Evolutionary conservation across 2,113 vertebrate genomes (phyloP), one percentile per base, ranked within the genome.

Genomic region (Lophius piscatorius): DNA sequence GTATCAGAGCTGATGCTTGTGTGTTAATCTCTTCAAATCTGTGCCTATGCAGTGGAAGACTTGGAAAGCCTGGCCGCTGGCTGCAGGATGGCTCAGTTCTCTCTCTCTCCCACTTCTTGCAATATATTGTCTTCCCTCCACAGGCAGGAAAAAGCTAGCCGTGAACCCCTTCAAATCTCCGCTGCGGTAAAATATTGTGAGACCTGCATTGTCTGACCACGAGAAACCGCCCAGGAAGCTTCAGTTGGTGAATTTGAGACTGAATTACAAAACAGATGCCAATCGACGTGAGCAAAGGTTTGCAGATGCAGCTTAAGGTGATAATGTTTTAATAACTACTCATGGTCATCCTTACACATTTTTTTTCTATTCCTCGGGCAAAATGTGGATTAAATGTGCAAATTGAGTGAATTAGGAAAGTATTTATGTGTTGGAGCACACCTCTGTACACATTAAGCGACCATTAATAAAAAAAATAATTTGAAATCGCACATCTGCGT

Each of bases 21-120:
- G 81, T 77, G 84, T 82, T 91, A 92, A 92, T 91, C 91, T 92
- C 79, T 82, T 87, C 76, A 90, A 90, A 91, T 91, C 90, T 91
- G 79, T 83, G 80, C 84, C 84, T 85, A 81, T 81, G 83, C 85
- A 88, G 76, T 59, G 68, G 81, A 84, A 76, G 80, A 83, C 82
- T 85, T 82, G 67, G 80, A 91, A 91, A 90, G 87, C 86, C 61
- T 85, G 83, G 87, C 89, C 81, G 82, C 85, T 87, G 89, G 91
- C 90, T 88, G 82, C 76, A 59, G 78, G 72, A 88, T 72, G 81
- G 81, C 87, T 87, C 74, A 82, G 66, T 89, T 89, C 76, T 83
- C 69, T 89, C 76, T 83, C 69, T 85, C 80, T 82, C 81, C 69
- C 66, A 80, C 73, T 77, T 81, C 70, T 70, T 26, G 3, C 52